A percentile compares a stretch with the other conserved stretches of the same genome.
phyloP scores from a whole-genome alignment of 1,140 invertebrate species.

The Colletes latitarsis region DNA sequence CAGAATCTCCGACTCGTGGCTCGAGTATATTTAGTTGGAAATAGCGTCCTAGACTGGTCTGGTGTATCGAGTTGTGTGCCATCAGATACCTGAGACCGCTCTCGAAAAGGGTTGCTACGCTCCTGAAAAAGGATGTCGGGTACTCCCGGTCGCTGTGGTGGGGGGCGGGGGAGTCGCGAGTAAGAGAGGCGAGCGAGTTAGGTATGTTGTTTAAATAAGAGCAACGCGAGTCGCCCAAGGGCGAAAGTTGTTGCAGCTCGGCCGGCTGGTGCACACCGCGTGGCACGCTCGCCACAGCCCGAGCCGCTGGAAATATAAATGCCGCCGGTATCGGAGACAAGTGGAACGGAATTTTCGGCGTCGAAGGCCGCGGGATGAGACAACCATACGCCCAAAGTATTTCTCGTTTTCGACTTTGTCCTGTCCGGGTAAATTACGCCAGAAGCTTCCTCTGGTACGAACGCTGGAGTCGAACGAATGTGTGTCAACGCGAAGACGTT shows the following conservation, averaged over 20 bases:
- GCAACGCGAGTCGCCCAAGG: slow-evolving; percentile 76
- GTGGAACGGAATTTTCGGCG: slow-evolving; percentile 66
- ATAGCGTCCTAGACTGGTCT: too few relatives aligned
- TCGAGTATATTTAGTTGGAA: too few relatives aligned
- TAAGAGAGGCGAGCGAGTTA: slow-evolving; percentile 75
- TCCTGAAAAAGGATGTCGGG: slow-evolving; percentile 69
- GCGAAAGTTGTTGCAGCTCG: slow-evolving; percentile 76
- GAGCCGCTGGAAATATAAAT: slow-evolving; percentile 61
- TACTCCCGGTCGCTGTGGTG: slow-evolving; percentile 67
- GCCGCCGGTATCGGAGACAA: slow-evolving; percentile 67
- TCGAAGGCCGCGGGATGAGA: slow-evolving; percentile 26
- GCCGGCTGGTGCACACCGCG: slow-evolving; percentile 55
- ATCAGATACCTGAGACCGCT: not conserved
- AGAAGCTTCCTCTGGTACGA: not conserved
- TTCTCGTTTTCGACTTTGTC: too few relatives aligned
- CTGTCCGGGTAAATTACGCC: too few relatives aligned
- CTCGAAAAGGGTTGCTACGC: slow-evolving; percentile 50
- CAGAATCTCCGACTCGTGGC: too few relatives aligned
- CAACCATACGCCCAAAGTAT: not conserved
- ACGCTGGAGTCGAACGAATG: not conserved
- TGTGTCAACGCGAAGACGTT: slow-evolving; percentile 7
- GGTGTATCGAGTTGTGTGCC: not conserved
- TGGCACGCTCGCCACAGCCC: slow-evolving; percentile 57
- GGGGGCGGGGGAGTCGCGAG: slow-evolving; percentile 75
- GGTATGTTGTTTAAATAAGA: slow-evolving; percentile 81